phyloP scores from a whole-genome alignment of 2,888 invertebrate genomes.

The Lasioglossum pauxillum region DNA sequence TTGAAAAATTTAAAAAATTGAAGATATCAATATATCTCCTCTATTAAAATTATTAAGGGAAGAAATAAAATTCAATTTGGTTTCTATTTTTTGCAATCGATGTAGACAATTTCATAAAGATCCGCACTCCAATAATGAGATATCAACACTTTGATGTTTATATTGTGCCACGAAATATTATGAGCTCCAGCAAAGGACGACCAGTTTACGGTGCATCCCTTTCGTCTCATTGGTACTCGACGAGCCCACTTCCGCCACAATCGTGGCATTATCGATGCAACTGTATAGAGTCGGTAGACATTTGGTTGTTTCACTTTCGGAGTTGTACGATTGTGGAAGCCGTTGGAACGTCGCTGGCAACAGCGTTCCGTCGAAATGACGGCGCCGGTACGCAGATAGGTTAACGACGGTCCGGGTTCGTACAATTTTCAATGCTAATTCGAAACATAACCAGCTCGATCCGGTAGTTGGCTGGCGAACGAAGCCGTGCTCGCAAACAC shows the following conservation, averaged over 20 bases:
- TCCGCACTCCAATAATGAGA: no score
- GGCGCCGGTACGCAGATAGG: not conserved
- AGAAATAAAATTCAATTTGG: no score
- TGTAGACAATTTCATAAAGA: no score
- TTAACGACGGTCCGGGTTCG: constrained; percentile 28
- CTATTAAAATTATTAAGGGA: no score
- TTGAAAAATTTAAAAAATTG: no score
- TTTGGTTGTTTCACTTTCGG: constrained; percentile 8
- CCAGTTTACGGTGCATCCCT: not conserved
- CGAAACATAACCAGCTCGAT: constrained; percentile 44
- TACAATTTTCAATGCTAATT: constrained; percentile 67
- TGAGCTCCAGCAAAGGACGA: not conserved
- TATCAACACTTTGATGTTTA: not conserved
- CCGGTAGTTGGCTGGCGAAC: constrained; percentile 39
- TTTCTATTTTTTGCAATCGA: no score
- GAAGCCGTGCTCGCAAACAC: constrained; percentile 42
- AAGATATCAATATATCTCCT: no score
- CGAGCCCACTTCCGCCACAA: not conserved
- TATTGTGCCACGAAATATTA: not conserved
- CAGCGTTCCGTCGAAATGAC: not conserved
- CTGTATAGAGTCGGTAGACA: not conserved
- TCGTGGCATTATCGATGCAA: constrained; percentile 36
- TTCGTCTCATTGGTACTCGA: not conserved
- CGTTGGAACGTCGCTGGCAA: constrained; percentile 13
- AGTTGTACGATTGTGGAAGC: not conserved